These are phyloP conservation scores for Nibea coibor DNA, from an alignment of 2,113 vertebrate genomes.

Conservation along the genomic window DNA sequence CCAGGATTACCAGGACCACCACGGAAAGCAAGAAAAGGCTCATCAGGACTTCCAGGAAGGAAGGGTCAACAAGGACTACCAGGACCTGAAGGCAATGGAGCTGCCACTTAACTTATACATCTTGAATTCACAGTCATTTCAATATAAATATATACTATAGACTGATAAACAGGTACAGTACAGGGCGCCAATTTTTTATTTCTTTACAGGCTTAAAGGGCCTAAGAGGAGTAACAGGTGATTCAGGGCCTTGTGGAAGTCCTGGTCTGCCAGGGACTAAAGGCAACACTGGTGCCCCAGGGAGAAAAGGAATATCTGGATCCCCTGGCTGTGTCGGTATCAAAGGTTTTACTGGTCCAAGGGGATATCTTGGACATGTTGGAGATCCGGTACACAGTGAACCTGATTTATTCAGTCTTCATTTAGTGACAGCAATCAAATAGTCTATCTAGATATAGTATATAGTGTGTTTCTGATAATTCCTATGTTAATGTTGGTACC, in stretches of 20 bases:
- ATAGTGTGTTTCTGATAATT: not conserved
- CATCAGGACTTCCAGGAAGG: slow-evolving; percentile 35
- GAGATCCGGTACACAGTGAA: slow-evolving; percentile 58
- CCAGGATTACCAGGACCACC: slow-evolving; percentile 39
- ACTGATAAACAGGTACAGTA: not conserved
- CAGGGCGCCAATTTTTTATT: not conserved
- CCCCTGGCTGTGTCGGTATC: slow-evolving; percentile 51
- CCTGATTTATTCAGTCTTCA: not conserved
- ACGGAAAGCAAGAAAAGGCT: slow-evolving; percentile 25
- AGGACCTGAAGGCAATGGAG: slow-evolving; percentile 59
- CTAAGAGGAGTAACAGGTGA: slow-evolving; percentile 54
- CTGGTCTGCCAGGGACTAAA: slow-evolving; percentile 56
- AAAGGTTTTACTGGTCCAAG: slow-evolving; percentile 68
- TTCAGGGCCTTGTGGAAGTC: slow-evolving; percentile 48
- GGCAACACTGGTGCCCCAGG: slow-evolving; percentile 58
- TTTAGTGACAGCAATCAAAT: not conserved
- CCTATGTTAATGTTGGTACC: not conserved
- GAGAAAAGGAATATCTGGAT: slow-evolving; percentile 42
- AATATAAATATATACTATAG: not conserved
- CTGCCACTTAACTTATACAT: not conserved
- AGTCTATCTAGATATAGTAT: too few relatives aligned
- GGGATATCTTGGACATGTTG: slow-evolving; percentile 55
- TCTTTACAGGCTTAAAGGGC: slow-evolving; percentile 58
- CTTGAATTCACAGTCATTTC: not conserved
- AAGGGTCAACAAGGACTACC: slow-evolving; percentile 22